Evolutionary conservation across 2,888 invertebrate genomes (phyloP).

Genomic region (Oligia fasciuncula): DNA sequence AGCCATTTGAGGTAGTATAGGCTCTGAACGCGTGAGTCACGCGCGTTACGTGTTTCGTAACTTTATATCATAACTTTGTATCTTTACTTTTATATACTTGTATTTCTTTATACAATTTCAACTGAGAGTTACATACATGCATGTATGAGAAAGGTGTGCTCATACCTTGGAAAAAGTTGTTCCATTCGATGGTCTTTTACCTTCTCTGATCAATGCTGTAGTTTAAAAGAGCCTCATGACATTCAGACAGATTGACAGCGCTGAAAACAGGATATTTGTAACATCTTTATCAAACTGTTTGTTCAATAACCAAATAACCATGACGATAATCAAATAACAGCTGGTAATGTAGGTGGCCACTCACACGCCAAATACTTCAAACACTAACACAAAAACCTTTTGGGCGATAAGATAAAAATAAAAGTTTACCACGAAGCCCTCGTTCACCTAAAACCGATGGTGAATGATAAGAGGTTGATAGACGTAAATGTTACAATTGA

Average conservation of each 20-base stretch:
- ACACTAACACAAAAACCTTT: slow-evolving; percentile 73
- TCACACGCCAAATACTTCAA: slow-evolving; percentile 65
- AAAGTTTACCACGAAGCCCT: slow-evolving; percentile 55
- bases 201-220: neutral
- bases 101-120: neutral
- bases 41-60: neutral
- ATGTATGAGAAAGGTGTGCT: neutral
- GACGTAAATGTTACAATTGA: slow-evolving; percentile 29
- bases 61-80: neutral
- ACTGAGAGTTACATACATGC: neutral
- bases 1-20: no score
- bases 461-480: slow-evolving; percentile 52
- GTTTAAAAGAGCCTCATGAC: neutral
- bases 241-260: neutral
- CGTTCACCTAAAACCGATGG: slow-evolving; percentile 47
- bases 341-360: slow-evolving; percentile 59
- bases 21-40: no score
- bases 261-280: neutral
- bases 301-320: slow-evolving; percentile 37
- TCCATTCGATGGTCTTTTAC: neutral
- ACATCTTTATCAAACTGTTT: slow-evolving; percentile 28
- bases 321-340: slow-evolving; percentile 37
- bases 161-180: neutral
- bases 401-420: slow-evolving; percentile 75
- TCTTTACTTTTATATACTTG: neutral